Conservation (phyloP, 1,140 invertebrate genomes). For the Cepaea nemoralis region DNA sequence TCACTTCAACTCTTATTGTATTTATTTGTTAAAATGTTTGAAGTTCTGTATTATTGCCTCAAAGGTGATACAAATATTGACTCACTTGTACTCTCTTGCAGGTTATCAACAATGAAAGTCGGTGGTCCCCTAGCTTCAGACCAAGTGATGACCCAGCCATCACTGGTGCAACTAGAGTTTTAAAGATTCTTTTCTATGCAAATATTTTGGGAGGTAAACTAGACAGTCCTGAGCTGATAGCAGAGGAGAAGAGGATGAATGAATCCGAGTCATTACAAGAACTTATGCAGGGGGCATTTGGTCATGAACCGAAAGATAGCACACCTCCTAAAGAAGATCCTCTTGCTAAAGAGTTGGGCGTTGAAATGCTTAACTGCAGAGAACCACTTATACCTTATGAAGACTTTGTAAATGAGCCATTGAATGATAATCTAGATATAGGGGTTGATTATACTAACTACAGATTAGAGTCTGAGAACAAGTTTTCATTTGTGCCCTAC, state of each 20-base stretch:
- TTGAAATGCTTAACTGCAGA: constrained; percentile 85
- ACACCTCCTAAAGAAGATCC: constrained; percentile 70
- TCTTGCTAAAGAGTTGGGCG: constrained; percentile 76
- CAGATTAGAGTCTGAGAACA: constrained; percentile 74
- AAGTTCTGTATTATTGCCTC: too few relatives aligned
- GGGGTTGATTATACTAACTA: constrained; percentile 92
- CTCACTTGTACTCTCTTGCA: constrained; percentile 13
- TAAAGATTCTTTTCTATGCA: constrained; percentile 89
- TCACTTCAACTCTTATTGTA: too few relatives aligned
- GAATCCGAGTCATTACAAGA: constrained; percentile 59
- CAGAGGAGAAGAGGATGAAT: constrained; percentile 64
- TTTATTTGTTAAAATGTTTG: too few relatives aligned
- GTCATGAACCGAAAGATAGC: constrained; percentile 64
- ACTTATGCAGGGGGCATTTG: constrained; percentile 66
- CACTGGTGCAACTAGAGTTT: constrained; percentile 77
- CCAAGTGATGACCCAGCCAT: constrained; percentile 89
- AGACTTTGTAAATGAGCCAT: constrained; percentile 93
- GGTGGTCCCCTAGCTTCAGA: constrained; percentile 80
- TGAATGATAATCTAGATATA: constrained; percentile 93
- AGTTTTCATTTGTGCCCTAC: constrained; percentile 93
- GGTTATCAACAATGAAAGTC: constrained; percentile 75
- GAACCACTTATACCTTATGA: constrained; percentile 86
- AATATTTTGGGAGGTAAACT: constrained; percentile 86
- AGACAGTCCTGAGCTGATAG: constrained; percentile 76
- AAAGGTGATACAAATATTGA: background rate